Conservation (phyloP, 2,113 vertebrate genomes). For the Pterocles gutturalis region DNA sequence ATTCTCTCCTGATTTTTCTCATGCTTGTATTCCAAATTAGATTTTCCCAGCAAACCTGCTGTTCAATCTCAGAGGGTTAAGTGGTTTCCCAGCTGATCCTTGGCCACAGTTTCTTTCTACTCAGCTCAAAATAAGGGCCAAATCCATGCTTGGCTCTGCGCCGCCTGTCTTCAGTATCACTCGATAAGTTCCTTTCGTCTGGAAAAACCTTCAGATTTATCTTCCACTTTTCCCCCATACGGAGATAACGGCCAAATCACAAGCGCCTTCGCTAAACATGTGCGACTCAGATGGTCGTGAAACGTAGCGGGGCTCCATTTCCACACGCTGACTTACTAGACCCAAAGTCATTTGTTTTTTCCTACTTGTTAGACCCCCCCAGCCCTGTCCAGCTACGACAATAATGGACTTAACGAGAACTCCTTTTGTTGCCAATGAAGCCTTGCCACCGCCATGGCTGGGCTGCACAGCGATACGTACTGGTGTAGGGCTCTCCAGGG, state of each 20-base stretch:
- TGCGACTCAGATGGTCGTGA: not conserved
- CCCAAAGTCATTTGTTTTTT: slow-evolving; percentile 10
- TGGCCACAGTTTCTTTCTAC: slow-evolving; percentile 19
- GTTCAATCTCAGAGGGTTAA: slow-evolving; percentile 5
- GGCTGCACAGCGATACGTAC: rapidly evolving
- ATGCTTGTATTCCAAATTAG: not conserved
- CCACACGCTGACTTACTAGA: not conserved
- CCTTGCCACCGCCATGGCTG: not conserved
- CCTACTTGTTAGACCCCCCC: not conserved
- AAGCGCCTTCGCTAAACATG: not conserved
- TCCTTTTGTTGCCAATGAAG: not conserved
- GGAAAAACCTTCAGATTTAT: slow-evolving; percentile 45
- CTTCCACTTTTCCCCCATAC: not conserved
- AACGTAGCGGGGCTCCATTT: not conserved
- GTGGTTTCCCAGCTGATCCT: slow-evolving; percentile 51
- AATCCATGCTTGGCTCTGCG: not conserved
- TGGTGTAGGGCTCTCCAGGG: not conserved
- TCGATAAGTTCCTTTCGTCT: slow-evolving; percentile 22
- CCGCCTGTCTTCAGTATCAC: not conserved
- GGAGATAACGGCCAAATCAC: slow-evolving; percentile 25
- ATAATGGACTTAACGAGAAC: not conserved
- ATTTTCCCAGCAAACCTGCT: not conserved
- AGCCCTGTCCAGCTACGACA: not conserved
- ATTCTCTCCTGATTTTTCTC: not conserved
- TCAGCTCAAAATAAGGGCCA: slow-evolving; percentile 14